These are phyloP conservation scores for Amphipoea oculea DNA, from an alignment of 2,888 invertebrate genomes.

Conservation along the genomic window DNA sequence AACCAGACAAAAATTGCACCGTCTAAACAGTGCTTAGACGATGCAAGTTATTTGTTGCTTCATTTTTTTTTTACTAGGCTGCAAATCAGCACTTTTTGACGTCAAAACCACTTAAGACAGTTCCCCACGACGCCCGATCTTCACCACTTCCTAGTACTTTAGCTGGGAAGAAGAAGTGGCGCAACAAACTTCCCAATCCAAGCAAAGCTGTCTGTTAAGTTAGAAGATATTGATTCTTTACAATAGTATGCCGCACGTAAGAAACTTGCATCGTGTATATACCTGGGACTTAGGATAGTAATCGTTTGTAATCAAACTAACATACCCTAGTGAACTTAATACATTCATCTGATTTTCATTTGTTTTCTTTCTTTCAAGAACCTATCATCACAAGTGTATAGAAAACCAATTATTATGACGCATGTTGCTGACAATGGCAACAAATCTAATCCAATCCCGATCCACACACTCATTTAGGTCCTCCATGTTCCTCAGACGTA, in stretches of 20 bases:
- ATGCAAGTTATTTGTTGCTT: too few relatives aligned
- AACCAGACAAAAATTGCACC: neutral
- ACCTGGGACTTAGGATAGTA: neutral
- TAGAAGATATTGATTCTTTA: too few relatives aligned
- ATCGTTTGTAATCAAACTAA: neutral
- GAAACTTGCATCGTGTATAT: neutral
- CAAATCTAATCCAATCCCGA: conserved; percentile 63
- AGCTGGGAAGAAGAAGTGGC: too few relatives aligned
- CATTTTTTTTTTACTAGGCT: neutral
- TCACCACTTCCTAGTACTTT: too few relatives aligned
- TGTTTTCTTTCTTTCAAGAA: neutral
- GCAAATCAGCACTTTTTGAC: neutral
- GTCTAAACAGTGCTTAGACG: neutral
- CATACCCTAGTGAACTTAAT: neutral
- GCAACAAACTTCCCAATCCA: too few relatives aligned
- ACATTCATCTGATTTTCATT: neutral
- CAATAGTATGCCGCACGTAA: too few relatives aligned
- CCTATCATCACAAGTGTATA: neutral
- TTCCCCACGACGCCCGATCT: neutral
- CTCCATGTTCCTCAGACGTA: conserved; percentile 60
- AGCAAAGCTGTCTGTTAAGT: too few relatives aligned
- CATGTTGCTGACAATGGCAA: conserved; percentile 56
- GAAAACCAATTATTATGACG: conserved; percentile 53
- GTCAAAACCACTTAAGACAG: neutral
- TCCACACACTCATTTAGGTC: conserved; percentile 58